Conservation (phyloP, 2,113 vertebrate genomes). For the Ardeotis arabs region DNA sequence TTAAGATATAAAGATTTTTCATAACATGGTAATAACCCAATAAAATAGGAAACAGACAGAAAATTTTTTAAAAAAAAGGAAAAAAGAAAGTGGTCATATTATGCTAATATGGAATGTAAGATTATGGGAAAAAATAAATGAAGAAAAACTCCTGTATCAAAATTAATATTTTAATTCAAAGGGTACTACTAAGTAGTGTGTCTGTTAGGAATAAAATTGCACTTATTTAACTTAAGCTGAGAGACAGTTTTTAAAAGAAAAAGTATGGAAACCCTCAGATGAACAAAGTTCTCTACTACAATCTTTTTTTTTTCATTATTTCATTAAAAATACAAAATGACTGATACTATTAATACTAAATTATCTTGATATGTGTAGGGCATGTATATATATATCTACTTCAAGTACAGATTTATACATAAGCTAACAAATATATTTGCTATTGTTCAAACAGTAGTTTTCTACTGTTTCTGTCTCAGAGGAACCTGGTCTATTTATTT, state of each 20-base stretch:
- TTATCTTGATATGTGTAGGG: background rate
- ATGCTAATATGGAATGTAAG: background rate
- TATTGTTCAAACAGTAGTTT: background rate
- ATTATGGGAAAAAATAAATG: background rate
- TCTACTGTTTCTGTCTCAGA: background rate
- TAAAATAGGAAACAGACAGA: background rate
- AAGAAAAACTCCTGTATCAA: background rate
- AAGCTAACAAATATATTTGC: background rate
- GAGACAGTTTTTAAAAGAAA: background rate
- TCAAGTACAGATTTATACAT: background rate
- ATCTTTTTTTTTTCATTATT: background rate
- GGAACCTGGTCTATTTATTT: background rate
- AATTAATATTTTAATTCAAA: background rate
- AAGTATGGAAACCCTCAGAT: background rate
- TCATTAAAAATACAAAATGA: background rate
- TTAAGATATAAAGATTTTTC: background rate
- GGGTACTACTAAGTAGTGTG: background rate
- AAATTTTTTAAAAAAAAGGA: background rate
- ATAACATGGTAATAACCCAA: background rate
- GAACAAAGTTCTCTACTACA: background rate
- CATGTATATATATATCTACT: background rate
- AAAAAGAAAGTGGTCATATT: background rate
- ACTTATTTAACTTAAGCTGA: background rate
- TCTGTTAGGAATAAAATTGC: background rate
- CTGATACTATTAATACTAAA: background rate